Conservation (phyloP, 2,797 vertebrate species). For the Arnoldichthys spilopterus region DNA sequence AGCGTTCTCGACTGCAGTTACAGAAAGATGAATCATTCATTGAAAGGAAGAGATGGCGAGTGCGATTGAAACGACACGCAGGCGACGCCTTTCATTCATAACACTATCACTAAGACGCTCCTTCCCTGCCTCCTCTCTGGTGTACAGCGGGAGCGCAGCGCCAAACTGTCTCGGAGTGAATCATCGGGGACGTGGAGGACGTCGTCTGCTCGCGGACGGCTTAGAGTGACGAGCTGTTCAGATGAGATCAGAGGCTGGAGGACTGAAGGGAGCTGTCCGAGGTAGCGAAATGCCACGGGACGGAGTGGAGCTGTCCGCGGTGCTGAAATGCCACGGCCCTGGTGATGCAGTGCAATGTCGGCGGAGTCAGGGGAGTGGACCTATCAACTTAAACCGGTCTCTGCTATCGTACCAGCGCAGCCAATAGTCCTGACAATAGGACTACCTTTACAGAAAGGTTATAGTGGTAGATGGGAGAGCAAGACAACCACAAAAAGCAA, state of each 20-base stretch:
- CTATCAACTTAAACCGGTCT: slow-evolving; percentile 35
- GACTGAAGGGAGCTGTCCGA: slow-evolving; percentile 63
- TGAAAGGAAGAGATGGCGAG: slow-evolving; percentile 13
- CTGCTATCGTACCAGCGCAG: slow-evolving; percentile 30
- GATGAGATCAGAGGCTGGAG: slow-evolving; percentile 48
- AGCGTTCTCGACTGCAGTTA: background rate
- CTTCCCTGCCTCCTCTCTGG: slow-evolving; percentile 22
- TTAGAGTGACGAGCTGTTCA: slow-evolving; percentile 11
- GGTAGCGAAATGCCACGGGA: slow-evolving; percentile 64
- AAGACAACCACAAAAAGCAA: background rate
- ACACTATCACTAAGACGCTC: background rate
- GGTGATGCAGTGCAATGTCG: slow-evolving; percentile 13
- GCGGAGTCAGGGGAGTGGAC: slow-evolving; percentile 29
- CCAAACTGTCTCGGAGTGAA: slow-evolving; percentile 32
- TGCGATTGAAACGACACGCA: slow-evolving; percentile 16
- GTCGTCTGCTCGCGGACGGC: slow-evolving; percentile 31
- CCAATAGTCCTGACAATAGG: slow-evolving; percentile 44
- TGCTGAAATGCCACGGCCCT: slow-evolving; percentile 50
- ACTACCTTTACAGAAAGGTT: slow-evolving; percentile 15
- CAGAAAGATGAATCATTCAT: background rate
- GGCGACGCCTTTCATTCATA: slow-evolving; percentile 35
- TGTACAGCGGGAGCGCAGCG: slow-evolving; percentile 26
- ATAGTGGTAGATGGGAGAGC: background rate
- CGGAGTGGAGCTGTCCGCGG: slow-evolving; percentile 41
- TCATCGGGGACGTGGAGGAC: slow-evolving; percentile 37